A percentile compares a stretch with the other conserved stretches of the same genome.
Evolutionary conservation across 2,797 vertebrate species (phyloP).

Genomic region (Trachops cirrhosus): DNA sequence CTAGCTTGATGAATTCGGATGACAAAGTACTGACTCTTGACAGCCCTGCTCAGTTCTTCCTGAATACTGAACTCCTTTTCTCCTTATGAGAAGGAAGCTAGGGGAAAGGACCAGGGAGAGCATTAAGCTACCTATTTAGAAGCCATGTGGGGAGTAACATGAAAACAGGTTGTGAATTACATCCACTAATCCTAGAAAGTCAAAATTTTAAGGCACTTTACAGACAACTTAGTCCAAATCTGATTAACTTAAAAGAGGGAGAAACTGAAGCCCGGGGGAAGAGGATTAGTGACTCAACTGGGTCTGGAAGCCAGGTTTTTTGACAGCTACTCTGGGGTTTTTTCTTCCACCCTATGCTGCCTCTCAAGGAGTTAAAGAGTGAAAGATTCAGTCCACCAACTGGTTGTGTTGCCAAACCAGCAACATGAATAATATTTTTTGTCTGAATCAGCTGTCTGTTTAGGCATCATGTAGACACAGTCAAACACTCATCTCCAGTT

Average conservation of each 20-base stretch:
- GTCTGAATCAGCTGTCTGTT: conserved; percentile 63
- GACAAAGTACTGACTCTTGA: background rate
- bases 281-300: background rate
- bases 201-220: background rate
- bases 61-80: background rate
- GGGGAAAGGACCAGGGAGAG: background rate
- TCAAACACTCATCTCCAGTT: conserved; percentile 60
- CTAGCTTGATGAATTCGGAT: conserved; percentile 12
- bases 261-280: background rate
- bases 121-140: background rate
- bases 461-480: conserved; percentile 59
- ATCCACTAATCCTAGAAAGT: background rate
- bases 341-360: background rate
- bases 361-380: conserved; percentile 54
- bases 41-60: background rate
- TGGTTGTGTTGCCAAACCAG: conserved; percentile 50
- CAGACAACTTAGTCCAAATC: background rate
- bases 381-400: conserved; percentile 37
- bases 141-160: background rate
- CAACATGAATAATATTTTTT: conserved; percentile 67
- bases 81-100: background rate
- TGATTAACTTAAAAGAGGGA: background rate
- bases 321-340: background rate
- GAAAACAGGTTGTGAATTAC: background rate
- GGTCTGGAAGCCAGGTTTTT: conserved; percentile 1